phyloP scores from a whole-genome alignment of 1,140 invertebrate species.

The Lepidostoma basale region DNA sequence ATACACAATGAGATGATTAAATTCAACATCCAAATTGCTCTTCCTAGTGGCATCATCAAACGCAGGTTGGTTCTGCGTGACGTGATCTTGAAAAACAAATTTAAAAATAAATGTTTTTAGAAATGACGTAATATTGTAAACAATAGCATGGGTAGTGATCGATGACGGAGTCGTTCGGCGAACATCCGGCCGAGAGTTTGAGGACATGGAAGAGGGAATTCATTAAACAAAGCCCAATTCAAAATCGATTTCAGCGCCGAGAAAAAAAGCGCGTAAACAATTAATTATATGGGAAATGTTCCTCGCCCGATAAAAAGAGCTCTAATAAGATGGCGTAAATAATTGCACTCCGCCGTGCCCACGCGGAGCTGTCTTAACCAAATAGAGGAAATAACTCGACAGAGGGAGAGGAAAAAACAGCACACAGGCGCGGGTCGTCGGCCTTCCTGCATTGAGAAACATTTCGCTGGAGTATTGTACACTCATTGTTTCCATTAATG shows the following conservation, averaged over 20 bases:
- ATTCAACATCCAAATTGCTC: no score
- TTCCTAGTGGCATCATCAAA: no score
- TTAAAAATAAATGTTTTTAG: no score
- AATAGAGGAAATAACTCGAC: slow-evolving; percentile 42
- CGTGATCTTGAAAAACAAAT: no score
- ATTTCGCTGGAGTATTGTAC: not conserved
- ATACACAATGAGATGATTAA: no score
- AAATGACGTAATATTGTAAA: no score
- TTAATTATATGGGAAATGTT: slow-evolving; percentile 29
- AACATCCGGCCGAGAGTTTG: not conserved
- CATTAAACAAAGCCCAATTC: slow-evolving; percentile 17
- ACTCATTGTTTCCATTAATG: slow-evolving; percentile 22
- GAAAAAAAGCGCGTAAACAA: slow-evolving; percentile 29
- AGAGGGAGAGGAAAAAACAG: slow-evolving; percentile 26
- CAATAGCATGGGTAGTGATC: no score
- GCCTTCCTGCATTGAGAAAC: slow-evolving; percentile 31
- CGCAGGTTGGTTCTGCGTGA: no score
- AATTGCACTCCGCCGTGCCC: slow-evolving; percentile 42
- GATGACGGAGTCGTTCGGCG: no score
- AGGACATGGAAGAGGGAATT: not conserved
- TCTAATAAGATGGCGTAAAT: slow-evolving; percentile 47
- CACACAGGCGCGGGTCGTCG: slow-evolving; percentile 39
- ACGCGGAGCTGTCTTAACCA: slow-evolving; percentile 44
- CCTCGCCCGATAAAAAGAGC: slow-evolving; percentile 30
- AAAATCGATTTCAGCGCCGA: not conserved